Percentiles rank a stretch among this genome's conserved stretches.
phyloP scores from a whole-genome alignment of 1,140 invertebrate species.

The Ylistrum balloti region DNA sequence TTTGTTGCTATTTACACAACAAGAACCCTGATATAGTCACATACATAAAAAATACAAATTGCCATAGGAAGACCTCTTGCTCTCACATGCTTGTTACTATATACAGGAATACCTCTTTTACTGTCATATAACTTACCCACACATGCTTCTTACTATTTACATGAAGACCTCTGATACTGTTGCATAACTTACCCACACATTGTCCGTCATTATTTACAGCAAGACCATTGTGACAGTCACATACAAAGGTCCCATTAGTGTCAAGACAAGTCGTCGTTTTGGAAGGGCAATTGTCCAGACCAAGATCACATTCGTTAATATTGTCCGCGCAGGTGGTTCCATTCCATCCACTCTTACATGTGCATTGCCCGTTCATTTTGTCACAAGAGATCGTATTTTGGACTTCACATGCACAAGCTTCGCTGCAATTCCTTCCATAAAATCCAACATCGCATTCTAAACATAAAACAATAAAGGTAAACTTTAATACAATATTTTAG shows the following conservation, averaged over 20 bases:
- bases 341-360: slow-evolving; percentile 54
- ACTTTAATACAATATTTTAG: no score
- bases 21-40: no score
- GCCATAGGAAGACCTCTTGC: no score
- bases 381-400: slow-evolving; percentile 44
- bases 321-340: slow-evolving; percentile 47
- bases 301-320: slow-evolving; percentile 62
- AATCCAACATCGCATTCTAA: slow-evolving; percentile 49
- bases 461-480: no score
- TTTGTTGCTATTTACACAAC: no score
- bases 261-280: slow-evolving; percentile 63
- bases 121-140: no score
- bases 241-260: slow-evolving; percentile 60
- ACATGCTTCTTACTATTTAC: no score
- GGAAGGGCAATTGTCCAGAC: slow-evolving; percentile 45
- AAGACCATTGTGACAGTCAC: slow-evolving; percentile 62
- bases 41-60: no score
- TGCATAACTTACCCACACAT: slow-evolving; percentile 48
- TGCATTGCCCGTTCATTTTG: slow-evolving; percentile 51
- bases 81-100: no score
- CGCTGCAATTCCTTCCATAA: slow-evolving; percentile 44
- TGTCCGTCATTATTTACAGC: not conserved
- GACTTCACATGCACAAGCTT: slow-evolving; percentile 39
- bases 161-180: no score
- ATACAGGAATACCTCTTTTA: no score